Conservation (phyloP, 2,888 invertebrate genomes). For the Aethes cnicana region DNA sequence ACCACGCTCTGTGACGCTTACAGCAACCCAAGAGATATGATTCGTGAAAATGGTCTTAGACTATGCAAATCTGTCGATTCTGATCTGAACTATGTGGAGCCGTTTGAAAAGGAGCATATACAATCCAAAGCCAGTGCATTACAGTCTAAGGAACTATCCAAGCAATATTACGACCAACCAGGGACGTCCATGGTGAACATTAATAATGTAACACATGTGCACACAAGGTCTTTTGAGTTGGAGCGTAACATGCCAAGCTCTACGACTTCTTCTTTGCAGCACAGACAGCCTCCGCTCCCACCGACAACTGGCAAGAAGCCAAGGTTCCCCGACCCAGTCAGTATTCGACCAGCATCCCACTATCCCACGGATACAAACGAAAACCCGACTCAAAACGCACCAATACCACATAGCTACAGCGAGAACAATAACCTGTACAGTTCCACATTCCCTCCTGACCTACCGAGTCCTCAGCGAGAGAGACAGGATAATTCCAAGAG, state of each 20-base stretch:
- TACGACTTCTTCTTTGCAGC: conserved; percentile 50
- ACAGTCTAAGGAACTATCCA: conserved; percentile 67
- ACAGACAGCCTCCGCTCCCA: conserved; percentile 70
- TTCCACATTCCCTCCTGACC: conserved; percentile 61
- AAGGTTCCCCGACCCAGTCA: conserved; percentile 74
- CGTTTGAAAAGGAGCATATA: conserved; percentile 76
- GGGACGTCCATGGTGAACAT: conserved; percentile 51
- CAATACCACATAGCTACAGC: conserved; percentile 67
- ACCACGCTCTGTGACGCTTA: conserved; percentile 73
- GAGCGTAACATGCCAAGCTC: conserved; percentile 43
- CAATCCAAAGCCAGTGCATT: conserved; percentile 76
- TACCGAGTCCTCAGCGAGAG: conserved; percentile 43
- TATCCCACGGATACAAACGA: conserved; percentile 62
- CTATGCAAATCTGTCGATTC: conserved; percentile 76
- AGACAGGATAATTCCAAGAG: conserved; percentile 61
- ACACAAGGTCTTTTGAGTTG: conserved; percentile 57
- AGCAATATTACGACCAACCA: conserved; percentile 63
- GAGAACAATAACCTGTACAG: conserved; percentile 73
- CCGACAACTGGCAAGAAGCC: conserved; percentile 69
- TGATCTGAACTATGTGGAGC: conserved; percentile 75
- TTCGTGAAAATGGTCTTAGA: conserved; percentile 64
- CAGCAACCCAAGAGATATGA: conserved; percentile 72
- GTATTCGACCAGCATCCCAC: conserved; percentile 74
- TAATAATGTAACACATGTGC: conserved; percentile 50
- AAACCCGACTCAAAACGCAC: conserved; percentile 39